Conservation (phyloP, 2,113 vertebrate genomes). For the Gadus macrocephalus region DNA sequence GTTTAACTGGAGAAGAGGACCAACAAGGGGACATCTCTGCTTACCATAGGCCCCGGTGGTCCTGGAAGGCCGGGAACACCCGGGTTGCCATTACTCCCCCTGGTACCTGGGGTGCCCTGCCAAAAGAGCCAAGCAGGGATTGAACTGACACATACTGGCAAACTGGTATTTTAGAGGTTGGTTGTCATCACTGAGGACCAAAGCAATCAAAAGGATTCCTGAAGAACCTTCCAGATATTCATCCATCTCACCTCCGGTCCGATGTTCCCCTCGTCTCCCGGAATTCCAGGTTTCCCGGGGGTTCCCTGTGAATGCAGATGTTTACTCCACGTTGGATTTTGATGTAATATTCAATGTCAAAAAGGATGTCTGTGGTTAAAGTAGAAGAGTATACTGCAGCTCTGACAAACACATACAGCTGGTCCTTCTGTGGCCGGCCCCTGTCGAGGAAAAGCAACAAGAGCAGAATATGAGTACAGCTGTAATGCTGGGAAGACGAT, state of each 20-base stretch:
- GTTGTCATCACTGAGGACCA: no score
- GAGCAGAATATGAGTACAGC: no score
- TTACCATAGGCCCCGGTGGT: conserved; percentile 68
- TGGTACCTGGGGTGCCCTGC: conserved; percentile 69
- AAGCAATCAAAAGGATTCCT: no score
- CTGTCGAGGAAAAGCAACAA: conserved; percentile 46
- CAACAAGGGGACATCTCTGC: conserved; percentile 9
- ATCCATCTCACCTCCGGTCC: conserved; percentile 71
- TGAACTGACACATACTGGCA: not conserved
- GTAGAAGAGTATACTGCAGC: not conserved
- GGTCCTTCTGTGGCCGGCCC: conserved; percentile 68
- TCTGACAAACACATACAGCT: conserved; percentile 59
- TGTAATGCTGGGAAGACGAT: no score
- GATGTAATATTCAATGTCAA: no score
- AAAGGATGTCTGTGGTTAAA: not conserved
- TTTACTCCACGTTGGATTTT: not conserved
- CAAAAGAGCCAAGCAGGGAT: not conserved
- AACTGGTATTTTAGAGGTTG: not conserved
- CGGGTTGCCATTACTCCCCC: conserved; percentile 52
- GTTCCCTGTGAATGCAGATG: conserved; percentile 58
- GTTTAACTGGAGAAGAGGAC: no score
- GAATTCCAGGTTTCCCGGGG: conserved; percentile 71
- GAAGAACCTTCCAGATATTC: not conserved
- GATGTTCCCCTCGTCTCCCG: conserved; percentile 77
- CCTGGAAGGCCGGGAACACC: conserved; percentile 68